These are phyloP conservation scores for Sympetrum striolatum DNA, from an alignment of 2,888 invertebrate species.

Conservation along the genomic window DNA sequence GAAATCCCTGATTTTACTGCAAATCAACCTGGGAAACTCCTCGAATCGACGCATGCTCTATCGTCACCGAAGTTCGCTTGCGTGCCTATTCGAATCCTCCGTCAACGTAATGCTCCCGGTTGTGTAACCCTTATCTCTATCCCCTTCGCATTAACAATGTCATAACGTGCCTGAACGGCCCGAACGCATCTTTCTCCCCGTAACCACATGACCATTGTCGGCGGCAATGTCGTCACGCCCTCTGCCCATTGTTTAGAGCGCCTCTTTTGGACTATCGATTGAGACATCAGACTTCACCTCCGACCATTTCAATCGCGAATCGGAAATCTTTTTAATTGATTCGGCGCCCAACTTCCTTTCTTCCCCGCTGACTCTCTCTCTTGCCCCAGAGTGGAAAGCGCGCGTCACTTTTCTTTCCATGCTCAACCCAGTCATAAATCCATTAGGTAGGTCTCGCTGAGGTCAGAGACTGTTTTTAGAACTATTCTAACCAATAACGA, in stretches of 20 bases:
- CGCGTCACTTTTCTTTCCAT: neutral
- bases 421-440: neutral
- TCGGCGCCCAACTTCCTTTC: neutral
- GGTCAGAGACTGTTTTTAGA: neutral
- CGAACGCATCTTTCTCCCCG: too few relatives aligned
- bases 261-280: neutral
- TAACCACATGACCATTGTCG: too few relatives aligned
- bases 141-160: too few relatives aligned
- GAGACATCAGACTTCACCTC: neutral
- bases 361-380: neutral
- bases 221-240: too few relatives aligned
- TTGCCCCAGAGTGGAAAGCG: neutral
- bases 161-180: too few relatives aligned
- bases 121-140: too few relatives aligned
- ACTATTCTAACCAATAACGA: neutral
- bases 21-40: too few relatives aligned
- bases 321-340: conserved; percentile 1
- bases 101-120: too few relatives aligned
- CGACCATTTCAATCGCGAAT: neutral
- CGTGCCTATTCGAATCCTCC: too few relatives aligned
- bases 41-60: too few relatives aligned
- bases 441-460: neutral
- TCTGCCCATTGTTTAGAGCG: neutral
- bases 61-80: too few relatives aligned
- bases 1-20: too few relatives aligned